Evolutionary conservation across 2,888 invertebrate species (phyloP), one percentile per base, ranked within the genome.

Genomic region (Priocnemis perturbator): DNA sequence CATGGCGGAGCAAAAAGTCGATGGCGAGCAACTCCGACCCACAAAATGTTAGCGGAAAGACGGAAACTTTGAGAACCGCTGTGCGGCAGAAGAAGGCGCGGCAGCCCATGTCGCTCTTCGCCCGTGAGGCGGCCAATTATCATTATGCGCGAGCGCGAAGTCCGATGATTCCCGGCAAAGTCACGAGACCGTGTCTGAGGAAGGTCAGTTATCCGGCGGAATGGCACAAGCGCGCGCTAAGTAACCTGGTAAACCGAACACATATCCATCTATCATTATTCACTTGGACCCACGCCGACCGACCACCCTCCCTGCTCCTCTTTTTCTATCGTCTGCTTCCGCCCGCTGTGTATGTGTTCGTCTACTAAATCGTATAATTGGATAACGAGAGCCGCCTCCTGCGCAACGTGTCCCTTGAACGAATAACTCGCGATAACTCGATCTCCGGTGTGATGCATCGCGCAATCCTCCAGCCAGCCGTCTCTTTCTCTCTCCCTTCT

Each of bases 361-460:
- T 79, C 78, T 81, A 83, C 69, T 79, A 82, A 84, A 85, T 82
- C 78, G 74, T 66, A 78, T 83, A 85, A 85, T 80, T 79, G 77
- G 79, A 79, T 84, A 81, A 83, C 78, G 60, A 76, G 71, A 61
- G 48, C 60, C 23, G 50, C 50, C 63, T 63, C 57, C 59, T 62
- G 55, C 56, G 60, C 62, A 47, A 58, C 53, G 26, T 14, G 63
- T 45, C 26, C 44, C 57, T 58, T 53, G 56, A 63, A 61, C 65
- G 68, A 69, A 69, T 74, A 76, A 79, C 67, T 66, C 64, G 62
- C 56, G 26, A 23, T 56, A 56, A 23, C 30, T 56, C 56, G 56
- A 23, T 56, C 56, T 21, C 30, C 21, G 37, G 37, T 37, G 37
- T 37, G 37, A 37, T 37, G 37, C 37, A 37, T 37, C 37, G 14